Evolutionary conservation across 2,797 vertebrate genomes (phyloP).

Genomic region (Chiloscyllium punctatum): DNA sequence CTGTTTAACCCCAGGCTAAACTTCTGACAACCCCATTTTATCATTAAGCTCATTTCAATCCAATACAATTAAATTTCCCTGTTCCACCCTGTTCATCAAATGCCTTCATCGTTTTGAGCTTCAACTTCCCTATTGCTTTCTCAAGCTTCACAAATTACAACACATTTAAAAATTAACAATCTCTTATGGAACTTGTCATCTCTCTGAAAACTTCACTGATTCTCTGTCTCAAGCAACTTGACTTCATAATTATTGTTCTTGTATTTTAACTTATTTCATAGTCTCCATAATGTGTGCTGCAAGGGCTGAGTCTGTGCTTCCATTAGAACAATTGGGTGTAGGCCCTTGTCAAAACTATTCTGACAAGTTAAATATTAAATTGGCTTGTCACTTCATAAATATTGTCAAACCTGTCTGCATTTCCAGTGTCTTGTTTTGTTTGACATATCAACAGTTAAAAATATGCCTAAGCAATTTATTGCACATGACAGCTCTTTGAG

Average conservation of each 20-base stretch:
- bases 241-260: neutral
- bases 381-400: neutral
- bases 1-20: neutral
- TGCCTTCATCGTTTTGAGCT: neutral
- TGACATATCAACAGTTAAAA: neutral
- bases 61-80: neutral
- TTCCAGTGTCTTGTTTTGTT: neutral
- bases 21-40: neutral
- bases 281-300: neutral
- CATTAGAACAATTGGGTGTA: neutral
- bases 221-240: neutral
- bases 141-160: neutral
- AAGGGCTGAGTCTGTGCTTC: neutral
- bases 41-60: neutral
- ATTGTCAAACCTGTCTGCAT: neutral
- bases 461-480: neutral
- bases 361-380: neutral
- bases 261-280: neutral
- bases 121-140: neutral
- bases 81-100: neutral
- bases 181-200: neutral
- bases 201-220: neutral
- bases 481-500: neutral
- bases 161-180: neutral
- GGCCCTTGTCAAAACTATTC: neutral